A percentile compares a stretch with the other conserved stretches of the same genome.
phyloP scores from a whole-genome alignment of 2,797 vertebrate genomes.

The Champsocephalus gunnari region DNA sequence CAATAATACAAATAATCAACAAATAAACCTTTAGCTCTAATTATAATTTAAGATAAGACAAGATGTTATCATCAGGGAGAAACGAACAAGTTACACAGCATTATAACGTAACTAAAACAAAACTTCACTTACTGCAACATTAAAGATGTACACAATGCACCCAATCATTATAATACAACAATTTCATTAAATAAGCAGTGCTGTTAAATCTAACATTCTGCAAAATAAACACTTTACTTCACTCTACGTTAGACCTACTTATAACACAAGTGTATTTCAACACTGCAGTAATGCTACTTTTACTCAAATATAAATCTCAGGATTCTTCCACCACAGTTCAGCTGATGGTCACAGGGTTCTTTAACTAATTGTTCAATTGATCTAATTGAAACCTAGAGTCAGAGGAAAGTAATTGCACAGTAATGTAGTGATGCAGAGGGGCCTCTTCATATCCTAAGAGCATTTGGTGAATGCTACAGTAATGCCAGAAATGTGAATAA shows the following conservation, averaged over 20 bases:
- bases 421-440: not conserved
- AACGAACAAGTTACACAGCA: too few relatives aligned
- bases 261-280: not conserved
- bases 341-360: conserved; percentile 8
- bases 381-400: conserved; percentile 13
- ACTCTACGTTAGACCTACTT: not conserved
- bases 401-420: not conserved
- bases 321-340: not conserved
- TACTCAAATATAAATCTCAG: not conserved
- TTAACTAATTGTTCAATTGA: conserved; percentile 2
- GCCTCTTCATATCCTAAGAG: not conserved
- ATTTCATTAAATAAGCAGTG: not conserved
- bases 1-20: not conserved
- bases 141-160: not conserved
- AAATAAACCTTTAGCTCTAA: not conserved
- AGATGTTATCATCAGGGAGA: too few relatives aligned
- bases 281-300: not conserved
- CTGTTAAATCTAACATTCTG: not conserved
- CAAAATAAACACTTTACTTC: too few relatives aligned
- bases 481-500: not conserved
- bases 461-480: not conserved
- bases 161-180: not conserved
- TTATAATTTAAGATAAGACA: not conserved
- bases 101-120: not conserved
- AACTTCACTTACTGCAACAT: too few relatives aligned